Base-by-base conservation (phyloP, 2,797 vertebrate species). In the Menidia menidia region DNA sequence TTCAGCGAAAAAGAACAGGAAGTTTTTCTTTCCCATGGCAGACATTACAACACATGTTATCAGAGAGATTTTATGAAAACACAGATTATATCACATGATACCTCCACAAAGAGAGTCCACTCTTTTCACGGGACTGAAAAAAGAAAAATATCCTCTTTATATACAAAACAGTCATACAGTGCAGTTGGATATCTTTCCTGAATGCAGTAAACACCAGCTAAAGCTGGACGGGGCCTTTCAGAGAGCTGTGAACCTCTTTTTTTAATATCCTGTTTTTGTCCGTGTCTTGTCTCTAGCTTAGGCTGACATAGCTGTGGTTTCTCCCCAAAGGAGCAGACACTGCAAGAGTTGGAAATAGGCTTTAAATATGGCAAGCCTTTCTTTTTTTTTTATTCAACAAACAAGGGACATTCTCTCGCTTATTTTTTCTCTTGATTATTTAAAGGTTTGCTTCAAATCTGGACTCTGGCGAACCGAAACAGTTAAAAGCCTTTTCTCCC, bases 271-370 rank as follows among this genome's bases (percentile, higher is more conserved):
- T 87, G 86, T 87, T 90, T 85, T 83, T 76, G 85, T 75, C 82
- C 67, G 6, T 68, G 64, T 81, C 85, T 91, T 85, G 81, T 83
- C 78, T 87, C 87, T 71, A 91, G 85, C 75, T 83, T 78, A 64
- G 83, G 70, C 82, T 87, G 68, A 80, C 85, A 88, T 87, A 88
- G 75, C 81, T 89, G 86, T 88, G 88, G 84, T 90, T 90, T 88
- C 83, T 80, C 71, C 84, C 83, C 60, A 58, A 58, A 82, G 70
- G 64, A 88, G 71, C 67, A 68, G 77, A 53, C 62, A 71, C 60
- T 62, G 79, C 80, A 77, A 15, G 65, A 82, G 68, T 61, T 44
- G 33, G 72, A 75, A 77, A 68, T 30, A 1, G 33, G 55, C 70
- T 55, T 77, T 18, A 67, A 64, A 77, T 70, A 61, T 58, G 52